Percentiles rank a stretch among this genome's conserved stretches.
These are phyloP conservation scores for Meles meles DNA, from an alignment of 2,113 vertebrate species.

Conservation along the genomic window DNA sequence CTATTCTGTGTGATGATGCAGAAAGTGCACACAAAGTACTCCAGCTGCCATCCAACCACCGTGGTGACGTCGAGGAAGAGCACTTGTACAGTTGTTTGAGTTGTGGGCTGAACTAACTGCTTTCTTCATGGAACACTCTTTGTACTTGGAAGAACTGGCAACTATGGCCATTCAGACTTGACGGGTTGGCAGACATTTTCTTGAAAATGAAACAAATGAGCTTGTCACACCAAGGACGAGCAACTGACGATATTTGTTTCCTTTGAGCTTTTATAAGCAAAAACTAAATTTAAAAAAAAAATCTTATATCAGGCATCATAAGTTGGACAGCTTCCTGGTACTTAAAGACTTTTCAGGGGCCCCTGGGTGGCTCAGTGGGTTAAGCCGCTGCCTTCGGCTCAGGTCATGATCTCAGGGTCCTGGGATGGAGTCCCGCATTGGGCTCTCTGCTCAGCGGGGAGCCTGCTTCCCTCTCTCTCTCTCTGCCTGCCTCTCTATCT, in stretches of 20 bases:
- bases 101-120: background rate
- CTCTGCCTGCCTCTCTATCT: no score
- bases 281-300: background rate
- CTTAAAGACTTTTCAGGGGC: background rate
- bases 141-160: background rate
- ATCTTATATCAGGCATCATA: background rate
- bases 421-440: no score
- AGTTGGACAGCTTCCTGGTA: background rate
- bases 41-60: background rate
- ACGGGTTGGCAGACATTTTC: background rate
- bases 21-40: background rate
- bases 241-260: background rate
- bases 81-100: no score
- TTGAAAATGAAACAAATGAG: background rate
- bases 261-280: background rate
- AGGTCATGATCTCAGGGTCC: no score
- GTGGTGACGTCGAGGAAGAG: background rate
- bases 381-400: no score
- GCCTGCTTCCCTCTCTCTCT: no score
- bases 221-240: background rate
- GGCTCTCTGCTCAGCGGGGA: no score
- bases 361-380: no score
- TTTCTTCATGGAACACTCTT: background rate
- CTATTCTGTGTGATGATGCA: background rate
- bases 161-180: background rate